A percentile compares a stretch with the other conserved stretches of the same genome.
Conservation (phyloP, 2,888 invertebrate species). For the Hypolimnas misippus region DNA sequence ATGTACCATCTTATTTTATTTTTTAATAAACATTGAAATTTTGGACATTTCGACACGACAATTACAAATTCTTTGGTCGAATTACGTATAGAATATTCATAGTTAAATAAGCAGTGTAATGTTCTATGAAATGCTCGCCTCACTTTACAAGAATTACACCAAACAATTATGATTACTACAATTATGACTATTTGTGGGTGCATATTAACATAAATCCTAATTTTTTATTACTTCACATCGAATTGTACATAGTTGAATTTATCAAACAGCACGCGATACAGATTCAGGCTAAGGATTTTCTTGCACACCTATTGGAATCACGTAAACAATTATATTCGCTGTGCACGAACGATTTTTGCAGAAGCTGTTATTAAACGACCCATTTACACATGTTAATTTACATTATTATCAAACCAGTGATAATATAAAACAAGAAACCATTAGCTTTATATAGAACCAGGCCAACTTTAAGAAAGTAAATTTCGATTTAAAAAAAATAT, state of each 20-base stretch:
- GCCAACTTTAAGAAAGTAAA: background rate
- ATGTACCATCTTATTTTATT: too few relatives aligned
- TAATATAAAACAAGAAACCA: background rate
- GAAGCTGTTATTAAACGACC: background rate
- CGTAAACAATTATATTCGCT: constrained; percentile 21
- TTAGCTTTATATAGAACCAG: background rate
- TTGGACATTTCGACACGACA: too few relatives aligned
- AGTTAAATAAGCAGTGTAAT: too few relatives aligned
- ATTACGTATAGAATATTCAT: too few relatives aligned
- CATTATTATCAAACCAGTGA: background rate
- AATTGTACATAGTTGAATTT: background rate
- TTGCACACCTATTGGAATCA: constrained; percentile 23
- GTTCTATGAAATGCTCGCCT: too few relatives aligned
- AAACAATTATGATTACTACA: background rate
- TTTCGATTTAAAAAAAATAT: background rate
- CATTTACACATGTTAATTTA: background rate
- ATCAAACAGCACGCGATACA: constrained; percentile 17
- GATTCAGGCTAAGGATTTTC: constrained; percentile 29
- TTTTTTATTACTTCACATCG: constrained; percentile 2
- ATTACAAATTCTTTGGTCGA: too few relatives aligned
- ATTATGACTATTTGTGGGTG: too few relatives aligned
- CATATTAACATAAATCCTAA: background rate
- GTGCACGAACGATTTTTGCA: constrained; percentile 17
- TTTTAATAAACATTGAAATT: too few relatives aligned
- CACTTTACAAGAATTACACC: background rate